Evolutionary conservation across 2,888 invertebrate genomes (phyloP).

Genomic region (Hartigia nigra): DNA sequence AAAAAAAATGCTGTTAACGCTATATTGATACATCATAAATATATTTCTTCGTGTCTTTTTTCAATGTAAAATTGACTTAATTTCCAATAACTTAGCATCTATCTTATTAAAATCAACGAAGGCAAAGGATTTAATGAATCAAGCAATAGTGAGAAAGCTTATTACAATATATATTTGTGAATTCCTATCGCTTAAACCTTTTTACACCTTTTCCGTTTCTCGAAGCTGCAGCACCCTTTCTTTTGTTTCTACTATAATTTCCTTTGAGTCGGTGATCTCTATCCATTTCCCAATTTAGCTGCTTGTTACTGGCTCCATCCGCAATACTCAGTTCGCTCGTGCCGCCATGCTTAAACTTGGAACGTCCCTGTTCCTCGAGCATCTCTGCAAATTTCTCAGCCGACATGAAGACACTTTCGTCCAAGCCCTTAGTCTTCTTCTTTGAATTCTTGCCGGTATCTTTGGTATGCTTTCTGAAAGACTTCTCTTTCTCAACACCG

Average conservation of each 20-base stretch:
- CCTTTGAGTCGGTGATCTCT: constrained; percentile 61
- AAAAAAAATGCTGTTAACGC: neutral
- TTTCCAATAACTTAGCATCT: neutral
- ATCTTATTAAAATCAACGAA: neutral
- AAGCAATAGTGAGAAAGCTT: neutral
- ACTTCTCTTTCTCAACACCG: constrained; percentile 23
- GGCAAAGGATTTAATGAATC: neutral
- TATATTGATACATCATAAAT: neutral
- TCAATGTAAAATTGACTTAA: neutral
- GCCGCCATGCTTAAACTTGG: constrained; percentile 71
- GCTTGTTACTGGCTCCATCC: constrained; percentile 83
- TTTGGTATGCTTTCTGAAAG: constrained; percentile 15
- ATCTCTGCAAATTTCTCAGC: constrained; percentile 91
- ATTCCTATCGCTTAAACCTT: constrained; percentile 3
- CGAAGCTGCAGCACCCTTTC: neutral
- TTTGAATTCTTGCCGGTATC: constrained; percentile 27
- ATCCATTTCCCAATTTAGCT: constrained; percentile 85
- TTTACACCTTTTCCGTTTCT: constrained; percentile 23
- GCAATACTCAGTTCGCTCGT: constrained; percentile 78
- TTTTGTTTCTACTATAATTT: constrained; percentile 28
- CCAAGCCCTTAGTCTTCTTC: constrained; percentile 30
- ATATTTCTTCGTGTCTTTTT: neutral
- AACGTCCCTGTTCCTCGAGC: constrained; percentile 83
- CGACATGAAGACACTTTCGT: constrained; percentile 77
- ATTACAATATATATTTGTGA: neutral